These are phyloP conservation scores for Pluvialis apricaria DNA, from an alignment of 2,113 vertebrate genomes.

Conservation along the genomic window DNA sequence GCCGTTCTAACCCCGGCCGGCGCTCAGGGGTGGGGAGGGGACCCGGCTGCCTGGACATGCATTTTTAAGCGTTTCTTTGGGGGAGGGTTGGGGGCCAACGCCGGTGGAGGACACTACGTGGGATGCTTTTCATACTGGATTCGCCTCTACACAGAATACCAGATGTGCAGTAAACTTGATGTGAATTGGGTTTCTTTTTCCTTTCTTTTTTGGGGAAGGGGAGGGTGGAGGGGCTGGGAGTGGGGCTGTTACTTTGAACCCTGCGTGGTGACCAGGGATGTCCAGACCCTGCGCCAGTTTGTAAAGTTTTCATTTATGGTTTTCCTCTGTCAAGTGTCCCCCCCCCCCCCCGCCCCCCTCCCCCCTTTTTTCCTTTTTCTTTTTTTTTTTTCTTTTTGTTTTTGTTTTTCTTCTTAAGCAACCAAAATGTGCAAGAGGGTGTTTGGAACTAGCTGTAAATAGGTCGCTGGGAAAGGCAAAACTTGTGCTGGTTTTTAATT, in stretches of 20 bases:
- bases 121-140: slow-evolving; percentile 39
- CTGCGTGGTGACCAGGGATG: slow-evolving; percentile 68
- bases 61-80: background rate
- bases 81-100: slow-evolving; percentile 5
- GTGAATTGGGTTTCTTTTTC: slow-evolving; percentile 55
- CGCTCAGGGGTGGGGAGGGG: background rate
- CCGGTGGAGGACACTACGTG: slow-evolving; percentile 17
- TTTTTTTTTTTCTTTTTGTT: no score
- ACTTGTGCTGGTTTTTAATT: slow-evolving; percentile 90
- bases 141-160: slow-evolving; percentile 39
- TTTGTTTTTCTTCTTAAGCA: background rate
- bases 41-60: background rate
- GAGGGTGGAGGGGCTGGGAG: slow-evolving; percentile 7
- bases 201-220: background rate
- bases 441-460: slow-evolving; percentile 84
- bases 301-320: slow-evolving; percentile 71
- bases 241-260: slow-evolving; percentile 69
- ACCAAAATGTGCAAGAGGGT: slow-evolving; percentile 57
- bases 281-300: slow-evolving; percentile 66
- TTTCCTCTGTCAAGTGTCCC: slow-evolving; percentile 32
- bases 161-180: slow-evolving; percentile 60
- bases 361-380: no score
- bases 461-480: slow-evolving; percentile 77
- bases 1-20: slow-evolving; percentile 77
- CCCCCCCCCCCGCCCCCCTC: rapidly evolving